These are phyloP conservation scores for Akabosia matsudoensis DNA, from an alignment of 1,140 invertebrate species.

Conservation along the genomic window DNA sequence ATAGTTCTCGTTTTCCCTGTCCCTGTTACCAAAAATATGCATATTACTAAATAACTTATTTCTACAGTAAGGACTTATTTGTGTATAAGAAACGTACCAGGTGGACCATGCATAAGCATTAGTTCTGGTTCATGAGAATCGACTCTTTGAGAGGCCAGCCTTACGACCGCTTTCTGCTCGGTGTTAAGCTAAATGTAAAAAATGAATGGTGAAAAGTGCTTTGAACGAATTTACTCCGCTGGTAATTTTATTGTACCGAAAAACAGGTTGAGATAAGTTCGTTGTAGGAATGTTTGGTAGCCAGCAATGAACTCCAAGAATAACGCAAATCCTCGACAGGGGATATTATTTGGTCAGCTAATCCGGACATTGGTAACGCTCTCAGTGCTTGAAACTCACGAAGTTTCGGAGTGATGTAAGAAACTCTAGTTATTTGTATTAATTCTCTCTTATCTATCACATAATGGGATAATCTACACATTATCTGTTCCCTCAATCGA, in stretches of 20 bases:
- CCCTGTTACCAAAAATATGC: constrained; percentile 14
- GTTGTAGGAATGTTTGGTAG: too few species aligned
- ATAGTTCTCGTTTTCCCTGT: constrained; percentile 44
- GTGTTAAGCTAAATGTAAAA: constrained; percentile 25
- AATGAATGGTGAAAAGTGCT: too few species aligned
- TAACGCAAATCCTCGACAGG: not conserved
- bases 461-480: not conserved
- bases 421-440: constrained; percentile 19
- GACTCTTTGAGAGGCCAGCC: too few species aligned
- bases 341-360: not conserved
- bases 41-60: not conserved
- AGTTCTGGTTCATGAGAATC: constrained; percentile 27
- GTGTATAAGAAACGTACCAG: constrained; percentile 30
- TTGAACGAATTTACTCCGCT: not conserved
- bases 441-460: not conserved
- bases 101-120: constrained; percentile 42
- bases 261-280: too few species aligned
- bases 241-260: too few species aligned
- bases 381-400: constrained; percentile 31
- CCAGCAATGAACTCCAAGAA: too few species aligned
- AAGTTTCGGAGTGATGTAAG: constrained; percentile 31
- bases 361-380: not conserved
- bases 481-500: not conserved
- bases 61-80: too few species aligned
- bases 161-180: constrained; percentile 18